These are phyloP conservation scores for Pheosia tremula DNA, from an alignment of 2,888 invertebrate species.

Conservation along the genomic window DNA sequence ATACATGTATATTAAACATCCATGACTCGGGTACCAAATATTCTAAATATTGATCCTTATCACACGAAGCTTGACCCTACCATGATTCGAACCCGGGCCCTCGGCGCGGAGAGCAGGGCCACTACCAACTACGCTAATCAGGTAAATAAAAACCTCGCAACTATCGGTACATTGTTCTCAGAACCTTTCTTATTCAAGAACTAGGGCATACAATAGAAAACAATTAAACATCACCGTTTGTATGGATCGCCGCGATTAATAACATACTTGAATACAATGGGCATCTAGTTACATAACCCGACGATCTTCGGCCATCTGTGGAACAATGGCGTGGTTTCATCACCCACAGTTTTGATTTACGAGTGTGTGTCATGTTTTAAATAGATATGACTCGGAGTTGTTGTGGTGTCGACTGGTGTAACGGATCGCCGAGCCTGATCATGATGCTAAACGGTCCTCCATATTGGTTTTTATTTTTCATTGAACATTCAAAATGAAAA, in stretches of 20 bases:
- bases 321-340: constrained; percentile 47
- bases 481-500: background rate
- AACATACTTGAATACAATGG: constrained; percentile 46
- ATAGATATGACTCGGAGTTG: constrained; percentile 22
- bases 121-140: too few relatives aligned
- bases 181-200: too few relatives aligned
- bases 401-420: constrained; percentile 1
- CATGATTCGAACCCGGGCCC: too few relatives aligned
- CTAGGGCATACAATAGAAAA: constrained; percentile 17
- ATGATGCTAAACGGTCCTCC: background rate
- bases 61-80: too few relatives aligned
- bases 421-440: constrained; percentile 3
- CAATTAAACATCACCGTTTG: constrained; percentile 32
- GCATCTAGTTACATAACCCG: constrained; percentile 37
- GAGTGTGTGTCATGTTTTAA: constrained; percentile 32
- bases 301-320: constrained; percentile 43
- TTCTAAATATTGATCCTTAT: too few relatives aligned
- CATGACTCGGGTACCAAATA: too few relatives aligned
- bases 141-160: too few relatives aligned
- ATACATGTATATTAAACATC: too few relatives aligned
- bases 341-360: constrained; percentile 37
- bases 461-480: constrained; percentile 5
- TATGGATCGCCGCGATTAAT: constrained; percentile 36
- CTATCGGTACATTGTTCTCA: too few relatives aligned
- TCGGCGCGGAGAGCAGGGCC: too few relatives aligned